Percentiles rank a stretch among this genome's conserved stretches.
These are phyloP conservation scores for Xenopus borealis DNA, from an alignment of 2,113 vertebrate genomes.

Conservation along the genomic window DNA sequence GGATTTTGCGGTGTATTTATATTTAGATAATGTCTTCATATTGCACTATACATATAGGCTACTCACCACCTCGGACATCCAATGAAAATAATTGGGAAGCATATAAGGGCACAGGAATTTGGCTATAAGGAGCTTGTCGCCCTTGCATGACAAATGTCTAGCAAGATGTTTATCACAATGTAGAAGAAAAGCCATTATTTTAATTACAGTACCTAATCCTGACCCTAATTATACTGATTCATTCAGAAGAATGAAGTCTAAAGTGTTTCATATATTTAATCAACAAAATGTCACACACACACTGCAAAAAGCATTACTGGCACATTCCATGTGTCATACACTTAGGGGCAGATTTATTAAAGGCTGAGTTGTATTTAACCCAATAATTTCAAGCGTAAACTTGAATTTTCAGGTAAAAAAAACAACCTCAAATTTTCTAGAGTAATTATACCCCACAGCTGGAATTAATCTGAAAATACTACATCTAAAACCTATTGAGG, in stretches of 20 bases:
- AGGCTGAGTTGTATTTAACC: no score
- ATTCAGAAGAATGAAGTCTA: conserved; percentile 60
- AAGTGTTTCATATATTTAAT: conserved; percentile 66
- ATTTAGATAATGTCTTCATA: no score
- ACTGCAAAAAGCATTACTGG: conserved; percentile 56
- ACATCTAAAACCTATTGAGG: no score
- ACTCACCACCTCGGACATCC: no score
- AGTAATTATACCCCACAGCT: no score
- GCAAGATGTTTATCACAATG: conserved; percentile 33
- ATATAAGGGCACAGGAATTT: background rate
- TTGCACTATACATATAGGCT: no score
- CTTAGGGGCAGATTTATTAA: conserved; percentile 40
- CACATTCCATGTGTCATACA: conserved; percentile 61
- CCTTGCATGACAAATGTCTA: background rate
- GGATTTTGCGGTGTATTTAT: no score
- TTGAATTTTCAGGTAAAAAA: no score
- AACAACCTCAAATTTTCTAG: no score
- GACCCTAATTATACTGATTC: conserved; percentile 65
- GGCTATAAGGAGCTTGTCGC: background rate
- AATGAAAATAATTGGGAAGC: background rate
- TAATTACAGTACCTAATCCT: conserved; percentile 54
- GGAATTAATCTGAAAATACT: no score
- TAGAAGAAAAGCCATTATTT: conserved; percentile 49
- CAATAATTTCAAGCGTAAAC: no score
- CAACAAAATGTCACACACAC: conserved; percentile 58